Evolutionary conservation across 1,140 invertebrate genomes (phyloP).

Genomic region (Vanessa tameamea): DNA sequence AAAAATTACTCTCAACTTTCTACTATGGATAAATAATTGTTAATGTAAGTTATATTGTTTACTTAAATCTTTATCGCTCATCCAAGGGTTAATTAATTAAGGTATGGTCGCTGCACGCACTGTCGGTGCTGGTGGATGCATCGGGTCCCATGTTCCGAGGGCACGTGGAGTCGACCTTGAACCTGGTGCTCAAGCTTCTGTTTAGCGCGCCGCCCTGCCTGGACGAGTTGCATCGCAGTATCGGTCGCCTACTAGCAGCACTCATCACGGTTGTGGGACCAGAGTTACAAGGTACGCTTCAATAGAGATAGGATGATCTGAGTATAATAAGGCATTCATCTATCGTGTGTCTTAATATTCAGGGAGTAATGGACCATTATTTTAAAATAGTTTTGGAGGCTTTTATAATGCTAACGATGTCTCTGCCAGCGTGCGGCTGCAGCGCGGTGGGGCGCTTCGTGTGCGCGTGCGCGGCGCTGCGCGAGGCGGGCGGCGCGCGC

Average conservation of each 20-base stretch:
- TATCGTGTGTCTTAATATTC: too few species aligned
- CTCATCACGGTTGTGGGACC: slow-evolving; percentile 98
- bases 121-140: slow-evolving; percentile 97
- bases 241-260: slow-evolving; percentile 95
- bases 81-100: slow-evolving; percentile 56
- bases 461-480: slow-evolving; percentile 95
- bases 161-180: slow-evolving; percentile 97
- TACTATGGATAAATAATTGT: too few species aligned
- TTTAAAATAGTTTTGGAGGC: too few species aligned
- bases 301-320: neutral
- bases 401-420: neutral
- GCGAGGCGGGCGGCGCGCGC: slow-evolving; percentile 91
- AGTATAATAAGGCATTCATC: neutral
- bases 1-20: too few species aligned
- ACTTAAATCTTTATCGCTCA: too few species aligned
- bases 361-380: too few species aligned
- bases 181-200: slow-evolving; percentile 93
- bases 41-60: too few species aligned
- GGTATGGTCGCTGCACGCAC: slow-evolving; percentile 97
- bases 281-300: slow-evolving; percentile 90
- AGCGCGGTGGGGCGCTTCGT: slow-evolving; percentile 90
- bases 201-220: slow-evolving; percentile 93
- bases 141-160: slow-evolving; percentile 98
- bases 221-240: slow-evolving; percentile 94
- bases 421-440: slow-evolving; percentile 80